phyloP scores from a whole-genome alignment of 2,797 vertebrate genomes.

The Halcyon badia region DNA sequence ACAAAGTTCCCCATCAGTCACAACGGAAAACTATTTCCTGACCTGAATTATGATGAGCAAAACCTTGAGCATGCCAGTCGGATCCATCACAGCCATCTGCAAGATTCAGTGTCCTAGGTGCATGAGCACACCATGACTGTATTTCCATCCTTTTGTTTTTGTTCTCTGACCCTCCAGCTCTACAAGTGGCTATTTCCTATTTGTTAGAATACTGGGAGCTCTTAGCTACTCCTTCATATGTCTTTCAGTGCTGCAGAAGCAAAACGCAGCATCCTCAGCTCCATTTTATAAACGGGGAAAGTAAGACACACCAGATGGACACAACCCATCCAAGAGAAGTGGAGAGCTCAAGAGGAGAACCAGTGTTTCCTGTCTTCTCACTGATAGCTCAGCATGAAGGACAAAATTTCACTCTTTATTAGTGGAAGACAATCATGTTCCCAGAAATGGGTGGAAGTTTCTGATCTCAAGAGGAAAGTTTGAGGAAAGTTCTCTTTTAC shows the following conservation, averaged over 20 bases:
- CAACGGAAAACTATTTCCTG: not conserved
- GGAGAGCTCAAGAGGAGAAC: not conserved
- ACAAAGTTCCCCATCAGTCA: not conserved
- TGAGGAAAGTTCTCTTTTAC: not conserved
- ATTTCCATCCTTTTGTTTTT: not conserved
- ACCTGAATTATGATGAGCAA: not conserved
- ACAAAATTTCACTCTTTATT: not conserved
- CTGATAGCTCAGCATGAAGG: not conserved
- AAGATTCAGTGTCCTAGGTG: not conserved
- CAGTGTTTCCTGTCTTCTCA: not conserved
- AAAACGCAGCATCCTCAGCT: not conserved
- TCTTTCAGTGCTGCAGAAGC: not conserved
- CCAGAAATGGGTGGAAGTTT: not conserved
- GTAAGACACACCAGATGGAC: not conserved
- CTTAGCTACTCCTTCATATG: not conserved
- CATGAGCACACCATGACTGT: fast-evolving
- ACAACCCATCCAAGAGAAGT: not conserved
- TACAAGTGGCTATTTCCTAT: not conserved
- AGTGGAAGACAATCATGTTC: not conserved
- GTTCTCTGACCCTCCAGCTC: not conserved
- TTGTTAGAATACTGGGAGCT: not conserved
- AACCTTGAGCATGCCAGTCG: not conserved
- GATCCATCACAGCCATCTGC: not conserved
- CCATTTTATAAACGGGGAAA: fast-evolving
- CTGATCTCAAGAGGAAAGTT: not conserved